These are phyloP conservation scores for Calypte anna DNA, from an alignment of 2,113 vertebrate genomes.

Conservation along the genomic window DNA sequence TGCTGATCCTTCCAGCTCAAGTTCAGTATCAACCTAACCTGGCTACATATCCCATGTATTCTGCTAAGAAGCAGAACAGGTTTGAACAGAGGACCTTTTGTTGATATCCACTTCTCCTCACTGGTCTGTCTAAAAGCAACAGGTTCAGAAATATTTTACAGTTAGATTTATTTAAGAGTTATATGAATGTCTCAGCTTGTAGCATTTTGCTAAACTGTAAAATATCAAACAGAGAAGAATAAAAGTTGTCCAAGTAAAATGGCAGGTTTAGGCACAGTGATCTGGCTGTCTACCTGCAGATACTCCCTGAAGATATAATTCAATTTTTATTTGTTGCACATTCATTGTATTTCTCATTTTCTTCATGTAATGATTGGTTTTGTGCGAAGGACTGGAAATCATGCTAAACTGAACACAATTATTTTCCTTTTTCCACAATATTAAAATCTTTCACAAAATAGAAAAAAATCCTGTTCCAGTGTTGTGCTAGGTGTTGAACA, in stretches of 20 bases:
- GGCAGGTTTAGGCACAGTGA: background rate
- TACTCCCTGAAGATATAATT: background rate
- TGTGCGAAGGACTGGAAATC: background rate
- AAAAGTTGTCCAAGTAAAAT: background rate
- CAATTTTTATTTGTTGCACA: background rate
- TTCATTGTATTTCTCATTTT: background rate
- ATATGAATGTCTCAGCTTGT: background rate
- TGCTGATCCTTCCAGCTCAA: background rate
- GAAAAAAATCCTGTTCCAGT: background rate
- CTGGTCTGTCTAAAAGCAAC: background rate
- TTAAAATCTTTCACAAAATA: background rate
- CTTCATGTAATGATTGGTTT: background rate
- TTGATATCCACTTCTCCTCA: background rate
- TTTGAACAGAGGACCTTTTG: background rate
- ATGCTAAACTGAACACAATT: background rate
- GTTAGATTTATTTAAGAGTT: background rate
- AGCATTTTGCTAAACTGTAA: background rate
- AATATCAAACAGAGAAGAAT: background rate
- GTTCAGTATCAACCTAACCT: background rate
- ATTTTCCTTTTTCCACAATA: background rate
- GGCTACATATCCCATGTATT: accelerated
- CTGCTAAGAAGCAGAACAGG: background rate
- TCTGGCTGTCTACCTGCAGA: background rate
- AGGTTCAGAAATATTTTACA: background rate
- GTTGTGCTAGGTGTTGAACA: background rate